Evolutionary conservation across 1,140 invertebrate species (phyloP).

Genomic region (Scaptomyza hsui): DNA sequence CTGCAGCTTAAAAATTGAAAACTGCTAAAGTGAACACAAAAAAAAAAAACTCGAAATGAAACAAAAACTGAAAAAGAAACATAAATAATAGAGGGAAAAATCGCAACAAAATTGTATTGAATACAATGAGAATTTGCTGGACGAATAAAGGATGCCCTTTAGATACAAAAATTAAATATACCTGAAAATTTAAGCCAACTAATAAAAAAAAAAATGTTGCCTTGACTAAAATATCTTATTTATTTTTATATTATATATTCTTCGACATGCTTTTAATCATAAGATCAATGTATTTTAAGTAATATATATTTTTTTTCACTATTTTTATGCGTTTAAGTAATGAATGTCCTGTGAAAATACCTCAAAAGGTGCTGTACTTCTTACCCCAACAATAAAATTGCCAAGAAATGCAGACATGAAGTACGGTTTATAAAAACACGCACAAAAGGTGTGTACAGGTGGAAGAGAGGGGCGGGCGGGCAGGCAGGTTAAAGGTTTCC

Average conservation of each 20-base stretch:
- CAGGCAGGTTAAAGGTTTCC: neutral
- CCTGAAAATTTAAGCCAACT: no score
- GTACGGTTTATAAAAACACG: conserved; percentile 4
- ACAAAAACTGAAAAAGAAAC: conserved; percentile 18
- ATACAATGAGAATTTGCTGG: neutral
- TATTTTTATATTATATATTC: no score
- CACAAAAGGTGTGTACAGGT: neutral
- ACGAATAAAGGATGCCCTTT: neutral
- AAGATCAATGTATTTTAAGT: neutral
- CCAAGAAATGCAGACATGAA: conserved; percentile 2
- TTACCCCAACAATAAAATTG: neutral
- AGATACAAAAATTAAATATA: neutral
- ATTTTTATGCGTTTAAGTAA: neutral
- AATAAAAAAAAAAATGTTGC: no score
- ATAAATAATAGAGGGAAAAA: conserved; percentile 59
- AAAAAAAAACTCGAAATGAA: neutral
- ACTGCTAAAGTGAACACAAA: neutral
- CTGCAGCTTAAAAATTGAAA: conserved; percentile 48
- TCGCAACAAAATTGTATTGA: conserved; percentile 19
- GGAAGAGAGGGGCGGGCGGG: neutral
- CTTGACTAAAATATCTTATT: no score
- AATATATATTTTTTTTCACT: no score
- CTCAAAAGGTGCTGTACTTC: neutral
- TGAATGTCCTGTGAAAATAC: neutral
- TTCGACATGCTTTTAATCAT: neutral